Evolutionary conservation across 2,797 vertebrate genomes (phyloP).

Genomic region (Apodemus agrarius): DNA sequence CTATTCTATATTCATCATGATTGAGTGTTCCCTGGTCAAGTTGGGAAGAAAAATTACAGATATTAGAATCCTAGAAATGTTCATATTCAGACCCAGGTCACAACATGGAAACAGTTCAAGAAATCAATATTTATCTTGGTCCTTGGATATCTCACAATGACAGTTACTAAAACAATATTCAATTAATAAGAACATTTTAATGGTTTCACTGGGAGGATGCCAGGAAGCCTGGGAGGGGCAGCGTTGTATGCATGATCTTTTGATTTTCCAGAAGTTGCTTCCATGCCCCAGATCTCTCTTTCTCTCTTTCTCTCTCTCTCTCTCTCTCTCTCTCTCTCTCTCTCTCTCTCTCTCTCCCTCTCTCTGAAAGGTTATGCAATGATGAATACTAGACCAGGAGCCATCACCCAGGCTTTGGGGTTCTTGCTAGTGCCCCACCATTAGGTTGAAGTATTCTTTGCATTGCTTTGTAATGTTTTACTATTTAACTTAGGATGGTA

Average conservation of each 20-base stretch:
- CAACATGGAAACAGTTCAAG: neutral
- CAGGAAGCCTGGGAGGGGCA: neutral
- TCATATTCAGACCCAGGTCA: neutral
- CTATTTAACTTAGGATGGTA: neutral
- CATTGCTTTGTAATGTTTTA: neutral
- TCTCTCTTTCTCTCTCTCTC: neutral
- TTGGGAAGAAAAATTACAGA: conserved; percentile 44
- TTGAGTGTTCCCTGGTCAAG: conserved; percentile 7
- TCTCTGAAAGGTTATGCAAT: neutral
- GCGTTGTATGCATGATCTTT: neutral
- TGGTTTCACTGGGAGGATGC: neutral
- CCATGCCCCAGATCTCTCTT: neutral
- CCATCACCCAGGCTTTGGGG: neutral
- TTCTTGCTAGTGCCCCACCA: neutral
- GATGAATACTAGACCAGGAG: neutral
- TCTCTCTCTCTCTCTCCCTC: neutral
- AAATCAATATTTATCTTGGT: neutral
- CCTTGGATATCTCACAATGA: neutral
- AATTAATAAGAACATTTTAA: neutral
- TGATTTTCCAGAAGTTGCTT: neutral
- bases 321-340: too few species aligned
- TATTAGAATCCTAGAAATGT: neutral
- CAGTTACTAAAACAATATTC: neutral
- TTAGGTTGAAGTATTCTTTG: neutral
- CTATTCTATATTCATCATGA: conserved; percentile 2